These are phyloP conservation scores for Epistrophe eligans DNA, from an alignment of 2,888 invertebrate genomes.

Conservation along the genomic window DNA sequence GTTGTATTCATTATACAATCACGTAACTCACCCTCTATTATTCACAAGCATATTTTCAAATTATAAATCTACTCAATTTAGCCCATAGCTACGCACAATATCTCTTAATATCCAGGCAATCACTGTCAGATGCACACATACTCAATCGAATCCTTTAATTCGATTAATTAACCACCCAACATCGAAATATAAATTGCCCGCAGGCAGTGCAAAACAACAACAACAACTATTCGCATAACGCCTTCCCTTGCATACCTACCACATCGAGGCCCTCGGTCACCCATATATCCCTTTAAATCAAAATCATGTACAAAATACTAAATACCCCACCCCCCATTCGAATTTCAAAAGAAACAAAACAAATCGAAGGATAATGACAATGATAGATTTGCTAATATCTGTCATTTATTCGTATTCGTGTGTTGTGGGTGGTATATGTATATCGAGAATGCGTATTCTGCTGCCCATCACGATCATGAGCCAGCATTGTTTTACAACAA, in stretches of 20 bases:
- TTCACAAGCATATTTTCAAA: slow-evolving; percentile 55
- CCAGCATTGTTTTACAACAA: slow-evolving; percentile 74
- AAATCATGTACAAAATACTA: slow-evolving; percentile 43
- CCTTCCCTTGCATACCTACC: slow-evolving; percentile 26
- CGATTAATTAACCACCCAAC: slow-evolving; percentile 82
- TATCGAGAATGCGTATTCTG: slow-evolving; percentile 32
- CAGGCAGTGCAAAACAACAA: slow-evolving; percentile 68
- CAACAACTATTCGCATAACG: slow-evolving; percentile 76
- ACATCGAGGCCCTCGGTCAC: slow-evolving; percentile 27
- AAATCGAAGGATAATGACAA: slow-evolving; percentile 84
- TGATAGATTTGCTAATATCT: slow-evolving; percentile 84
- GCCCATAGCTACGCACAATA: slow-evolving; percentile 46
- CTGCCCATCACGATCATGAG: slow-evolving; percentile 8
- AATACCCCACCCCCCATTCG: slow-evolving; percentile 27
- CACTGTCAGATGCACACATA: slow-evolving; percentile 82
- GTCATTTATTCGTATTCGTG: slow-evolving; percentile 80
- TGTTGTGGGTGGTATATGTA: slow-evolving; percentile 29
- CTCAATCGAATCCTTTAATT: slow-evolving; percentile 80
- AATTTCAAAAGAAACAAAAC: slow-evolving; percentile 73
- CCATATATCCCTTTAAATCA: slow-evolving; percentile 51
- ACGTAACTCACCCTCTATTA: neutral
- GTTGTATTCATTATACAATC: neutral
- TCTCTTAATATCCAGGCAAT: slow-evolving; percentile 77
- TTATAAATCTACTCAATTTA: slow-evolving; percentile 49
- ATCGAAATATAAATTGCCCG: slow-evolving; percentile 50